Evolutionary conservation across 1,140 invertebrate genomes (phyloP), one percentile per base, ranked within the genome.

Genomic region (Drosophila quadrilineata): DNA sequence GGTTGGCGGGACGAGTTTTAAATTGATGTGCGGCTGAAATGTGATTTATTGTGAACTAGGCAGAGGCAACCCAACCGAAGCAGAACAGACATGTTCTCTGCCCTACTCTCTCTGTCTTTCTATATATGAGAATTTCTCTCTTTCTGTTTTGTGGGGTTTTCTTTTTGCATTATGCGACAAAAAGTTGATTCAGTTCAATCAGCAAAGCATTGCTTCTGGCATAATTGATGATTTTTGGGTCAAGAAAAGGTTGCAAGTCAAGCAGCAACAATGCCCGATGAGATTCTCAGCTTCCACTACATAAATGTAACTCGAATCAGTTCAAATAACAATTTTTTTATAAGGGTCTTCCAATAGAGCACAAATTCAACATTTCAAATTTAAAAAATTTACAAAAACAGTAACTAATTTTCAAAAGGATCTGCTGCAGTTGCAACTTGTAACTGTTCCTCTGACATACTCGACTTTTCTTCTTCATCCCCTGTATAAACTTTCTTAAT

Each of bases 131-230:
- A n/a, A n/a, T n/a, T 3, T 14, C 21, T 28, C 12, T 45, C 3
- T n/a, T 2, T 2, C 12, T 45, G 2, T 10, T 3, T 45, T 46
- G n/a, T 17, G 0, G 9, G 2, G 36, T 16, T 33, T 12, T 4
- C 8, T 54, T 48, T 68, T 49, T n/a, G n/a, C 31, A 46, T 67
- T 67, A 67, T 66, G 56, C 56, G 38, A 60, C 63, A 38, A 53
- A 33, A 52, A 43, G 52, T 33, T 45, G 38, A 10, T 21, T 26
- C 45, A 45, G 19, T 14, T 65, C 43, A 65, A 65, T 65, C 62
- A 57, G 2, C 24, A 14, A n/a, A n/a, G 3, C 45, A 50, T 12
- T 14, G 38, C 14, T 60, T n/a, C n/a, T 9, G 45, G 45, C 38
- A 60, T 60, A 60, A 50, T 52, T 59, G 63, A 66, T 66, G 45